Evolutionary conservation across 2,888 invertebrate species (phyloP), one percentile per base, ranked within the genome.

Genomic region (Acanthoscelides obtectus): DNA sequence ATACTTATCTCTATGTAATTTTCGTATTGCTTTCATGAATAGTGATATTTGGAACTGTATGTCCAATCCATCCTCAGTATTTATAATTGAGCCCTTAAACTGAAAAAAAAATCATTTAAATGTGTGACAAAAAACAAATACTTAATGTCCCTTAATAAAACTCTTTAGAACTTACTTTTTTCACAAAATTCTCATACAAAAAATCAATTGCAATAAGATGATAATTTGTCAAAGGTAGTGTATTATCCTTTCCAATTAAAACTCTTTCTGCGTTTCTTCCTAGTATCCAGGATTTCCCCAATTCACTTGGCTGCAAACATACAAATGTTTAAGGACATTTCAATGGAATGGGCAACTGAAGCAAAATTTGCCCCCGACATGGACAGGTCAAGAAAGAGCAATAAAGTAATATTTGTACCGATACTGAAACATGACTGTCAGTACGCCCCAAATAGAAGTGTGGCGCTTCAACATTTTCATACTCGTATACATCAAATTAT

Each of bases 71-170:
- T 73, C 69, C 72, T 83, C 83, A 72, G 81, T 78, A 75, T 84
- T 84, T 75, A 84, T 73, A 74, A 84, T 81, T 22, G 79, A 79
- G 66, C 84, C 84, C 64, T 77, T 77, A 66, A 79, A 74, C 84
- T 84, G 70, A 75, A n/a, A n/a, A n/a, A n/a, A n/a, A n/a, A n/a
- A n/a, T n/a, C n/a, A n/a, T n/a, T n/a, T n/a, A n/a, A n/a, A n/a
- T n/a, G n/a, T n/a, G n/a, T n/a, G n/a, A n/a, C n/a, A n/a, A n/a
- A n/a, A n/a, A n/a, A n/a, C n/a, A n/a, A n/a, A n/a, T n/a, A n/a
- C n/a, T n/a, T n/a, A n/a, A n/a, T n/a, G n/a, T n/a, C n/a, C n/a
- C n/a, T n/a, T n/a, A n/a, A n/a, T n/a, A n/a, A n/a, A n/a, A n/a
- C n/a, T n/a, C n/a, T n/a, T n/a, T 45, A 45, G n/a, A 19, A 76